Evolutionary conservation across 2,113 vertebrate species (phyloP), one percentile per base, ranked within the genome.

Genomic region (Bufo gargarizans): DNA sequence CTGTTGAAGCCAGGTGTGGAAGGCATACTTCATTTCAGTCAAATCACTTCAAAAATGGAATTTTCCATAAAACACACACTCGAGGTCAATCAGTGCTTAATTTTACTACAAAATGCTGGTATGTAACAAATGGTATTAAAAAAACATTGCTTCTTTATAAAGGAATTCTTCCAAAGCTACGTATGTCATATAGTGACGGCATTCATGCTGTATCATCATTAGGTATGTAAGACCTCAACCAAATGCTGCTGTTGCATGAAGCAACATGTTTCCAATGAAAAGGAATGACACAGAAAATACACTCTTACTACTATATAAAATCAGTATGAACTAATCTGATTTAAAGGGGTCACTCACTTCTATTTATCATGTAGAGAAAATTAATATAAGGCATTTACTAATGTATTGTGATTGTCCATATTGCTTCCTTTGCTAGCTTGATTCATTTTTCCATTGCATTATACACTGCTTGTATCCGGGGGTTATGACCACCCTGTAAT

Each of bases 11-110:
- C 83, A 85, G 83, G 67, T 85, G 83, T 76, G 50, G 33, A 56
- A 84, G 33, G 76, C 69, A 85, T 74, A 74, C 50, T 85, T 85
- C 50, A 85, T 85, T 85, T 85, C 53, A 74, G 58, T 85, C 55
- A 76, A 84, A 72, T 58, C 49, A 72, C 22, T 50, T 72, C 13
- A 71, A 58, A 74, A 56, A 59, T 74, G 59, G 22, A 63, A 79
- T 78, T 81, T 55, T 43, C 77, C 58, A 80, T 58, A 56, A 81
- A 67, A 67, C 63, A 50, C 3, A 63, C 63, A 71, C 7, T 67
- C 76, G 14, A 71, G 53, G 86, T 58, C 61, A 19, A 87, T 69
- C 45, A 71, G 47, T 80, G 55, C 17, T 20, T 61, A 22, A 56
- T 78, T 56, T 87, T 69, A 71, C 50, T 53, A 65, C 59, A 47